Evolutionary conservation across 1,140 invertebrate genomes (phyloP).

Genomic region (Halesus radiatus): DNA sequence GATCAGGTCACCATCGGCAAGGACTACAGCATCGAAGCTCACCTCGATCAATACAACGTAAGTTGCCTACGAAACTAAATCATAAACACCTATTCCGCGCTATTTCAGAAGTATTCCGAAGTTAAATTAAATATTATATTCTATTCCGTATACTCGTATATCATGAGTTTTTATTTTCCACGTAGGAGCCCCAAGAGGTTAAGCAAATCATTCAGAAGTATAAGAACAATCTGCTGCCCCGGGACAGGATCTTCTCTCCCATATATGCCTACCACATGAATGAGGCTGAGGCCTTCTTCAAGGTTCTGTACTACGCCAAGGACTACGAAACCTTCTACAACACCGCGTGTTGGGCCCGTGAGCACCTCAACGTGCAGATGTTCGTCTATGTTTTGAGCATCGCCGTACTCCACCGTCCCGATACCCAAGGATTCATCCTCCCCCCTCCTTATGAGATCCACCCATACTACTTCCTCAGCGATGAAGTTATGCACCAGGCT

Average conservation of each 20-base stretch:
- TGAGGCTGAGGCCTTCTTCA: conserved; percentile 76
- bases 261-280: conserved; percentile 73
- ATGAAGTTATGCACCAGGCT: conserved; percentile 73
- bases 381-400: conserved; percentile 76
- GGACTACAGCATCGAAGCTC: conserved; percentile 70
- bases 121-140: background rate
- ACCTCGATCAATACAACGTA: conserved; percentile 66
- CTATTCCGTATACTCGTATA: too few species aligned
- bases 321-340: conserved; percentile 73
- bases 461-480: conserved; percentile 76
- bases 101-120: too few species aligned
- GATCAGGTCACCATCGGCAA: conserved; percentile 68
- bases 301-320: conserved; percentile 79
- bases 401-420: conserved; percentile 74
- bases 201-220: conserved; percentile 73
- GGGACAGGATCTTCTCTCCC: conserved; percentile 75
- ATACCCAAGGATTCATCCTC: conserved; percentile 73
- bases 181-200: conserved; percentile 71
- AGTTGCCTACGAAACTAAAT: conserved; percentile 33
- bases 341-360: conserved; percentile 75
- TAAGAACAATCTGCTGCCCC: conserved; percentile 71
- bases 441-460: conserved; percentile 79
- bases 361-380: conserved; percentile 74
- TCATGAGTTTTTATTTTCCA: conserved; percentile 15
- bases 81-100: too few species aligned